These are phyloP conservation scores for Acrocephalus arundinaceus DNA, from an alignment of 2,113 vertebrate genomes.

Conservation along the genomic window DNA sequence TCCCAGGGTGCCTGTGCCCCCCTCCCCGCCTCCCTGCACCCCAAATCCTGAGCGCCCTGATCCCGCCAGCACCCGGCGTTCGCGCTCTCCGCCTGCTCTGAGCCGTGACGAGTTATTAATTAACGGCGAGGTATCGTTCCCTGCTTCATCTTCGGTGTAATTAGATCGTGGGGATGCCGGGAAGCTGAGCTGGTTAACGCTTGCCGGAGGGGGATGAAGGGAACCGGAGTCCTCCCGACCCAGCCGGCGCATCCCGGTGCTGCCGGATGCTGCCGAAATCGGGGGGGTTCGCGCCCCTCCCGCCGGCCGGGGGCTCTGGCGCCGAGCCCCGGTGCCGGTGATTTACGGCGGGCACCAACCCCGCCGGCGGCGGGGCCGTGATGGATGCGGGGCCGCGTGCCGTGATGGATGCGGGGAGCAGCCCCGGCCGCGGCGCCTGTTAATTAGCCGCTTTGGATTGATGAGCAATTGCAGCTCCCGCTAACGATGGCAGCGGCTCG, in stretches of 20 bases:
- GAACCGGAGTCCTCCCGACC: background rate
- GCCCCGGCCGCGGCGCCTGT: background rate
- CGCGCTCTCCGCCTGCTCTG: background rate
- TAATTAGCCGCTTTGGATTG: background rate
- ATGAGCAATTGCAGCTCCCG: background rate
- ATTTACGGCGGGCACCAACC: background rate
- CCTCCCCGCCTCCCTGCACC: background rate
- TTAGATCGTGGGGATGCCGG: background rate
- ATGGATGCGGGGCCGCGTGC: background rate
- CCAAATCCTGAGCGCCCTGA: background rate
- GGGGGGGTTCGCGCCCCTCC: too few species aligned
- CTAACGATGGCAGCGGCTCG: background rate
- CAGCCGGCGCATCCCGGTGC: rapidly evolving
- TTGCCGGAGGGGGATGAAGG: background rate
- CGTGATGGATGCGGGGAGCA: slow-evolving; percentile 25
- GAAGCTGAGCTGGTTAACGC: background rate
- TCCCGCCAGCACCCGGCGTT: rapidly evolving
- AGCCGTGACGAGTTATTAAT: slow-evolving; percentile 25
- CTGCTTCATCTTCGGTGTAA: slow-evolving; percentile 16
- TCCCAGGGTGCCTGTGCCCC: background rate
- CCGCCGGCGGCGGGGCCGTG: background rate
- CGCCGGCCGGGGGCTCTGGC: background rate
- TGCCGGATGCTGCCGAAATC: background rate
- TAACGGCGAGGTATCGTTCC: slow-evolving; percentile 31
- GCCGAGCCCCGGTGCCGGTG: background rate